Percentiles rank a stretch among this genome's conserved stretches.
Evolutionary conservation across 2,888 invertebrate species (phyloP).

Genomic region (Heliconius hortense): DNA sequence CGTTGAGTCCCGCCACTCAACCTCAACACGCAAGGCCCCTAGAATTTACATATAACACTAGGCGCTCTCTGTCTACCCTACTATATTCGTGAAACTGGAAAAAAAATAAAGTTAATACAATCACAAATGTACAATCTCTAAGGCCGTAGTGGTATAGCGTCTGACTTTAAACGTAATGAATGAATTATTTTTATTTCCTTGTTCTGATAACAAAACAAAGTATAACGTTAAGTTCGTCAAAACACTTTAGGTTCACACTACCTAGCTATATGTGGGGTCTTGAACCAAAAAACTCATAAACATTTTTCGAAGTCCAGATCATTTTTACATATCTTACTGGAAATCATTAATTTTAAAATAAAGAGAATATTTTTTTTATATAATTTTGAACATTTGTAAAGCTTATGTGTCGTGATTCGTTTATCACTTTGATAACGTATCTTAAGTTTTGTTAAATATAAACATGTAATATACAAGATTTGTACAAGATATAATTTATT

Average conservation of each 20-base stretch:
- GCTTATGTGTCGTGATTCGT: not conserved
- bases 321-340: not conserved
- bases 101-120: too few relatives aligned
- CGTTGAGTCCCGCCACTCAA: too few relatives aligned
- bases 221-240: too few relatives aligned
- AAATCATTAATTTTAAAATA: not conserved
- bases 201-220: too few relatives aligned
- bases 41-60: too few relatives aligned
- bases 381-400: not conserved
- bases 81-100: too few relatives aligned
- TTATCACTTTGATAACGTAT: constrained; percentile 23
- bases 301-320: not conserved
- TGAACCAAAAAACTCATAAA: not conserved
- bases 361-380: not conserved
- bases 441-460: constrained; percentile 5
- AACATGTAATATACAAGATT: constrained; percentile 5
- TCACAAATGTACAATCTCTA: too few relatives aligned
- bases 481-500: not conserved
- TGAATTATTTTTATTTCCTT: too few relatives aligned
- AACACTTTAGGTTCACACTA: not conserved
- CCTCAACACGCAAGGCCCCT: too few relatives aligned
- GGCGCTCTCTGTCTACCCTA: too few relatives aligned
- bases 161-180: too few relatives aligned
- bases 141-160: too few relatives aligned
- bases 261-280: not conserved